Conservation (phyloP, 2,797 vertebrate species). For the Anolis apletophallus region DNA sequence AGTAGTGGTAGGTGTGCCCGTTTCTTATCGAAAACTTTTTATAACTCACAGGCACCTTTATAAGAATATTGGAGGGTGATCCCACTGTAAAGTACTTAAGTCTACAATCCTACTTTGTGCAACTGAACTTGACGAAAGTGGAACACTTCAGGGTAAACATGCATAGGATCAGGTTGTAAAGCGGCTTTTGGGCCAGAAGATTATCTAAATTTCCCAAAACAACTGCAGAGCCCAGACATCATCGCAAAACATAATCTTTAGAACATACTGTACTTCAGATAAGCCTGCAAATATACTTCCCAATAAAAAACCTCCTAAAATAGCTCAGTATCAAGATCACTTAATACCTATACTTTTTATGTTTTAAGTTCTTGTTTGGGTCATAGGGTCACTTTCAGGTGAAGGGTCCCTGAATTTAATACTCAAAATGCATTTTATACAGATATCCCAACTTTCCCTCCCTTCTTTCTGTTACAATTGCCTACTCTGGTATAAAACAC, state of each 20-base stretch:
- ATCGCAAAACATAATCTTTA: constrained; percentile 11
- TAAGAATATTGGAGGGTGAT: not conserved
- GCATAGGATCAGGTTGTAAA: not conserved
- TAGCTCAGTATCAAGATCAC: not conserved
- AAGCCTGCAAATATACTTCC: not conserved
- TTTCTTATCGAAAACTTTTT: not conserved
- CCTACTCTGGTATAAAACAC: no score
- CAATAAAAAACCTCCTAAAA: no score
- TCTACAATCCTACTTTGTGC: not conserved
- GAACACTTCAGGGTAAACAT: constrained; percentile 1
- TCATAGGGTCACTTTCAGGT: not conserved
- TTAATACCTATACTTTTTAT: not conserved
- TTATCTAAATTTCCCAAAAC: constrained; percentile 8
- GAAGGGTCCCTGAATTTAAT: not conserved
- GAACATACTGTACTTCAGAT: constrained; percentile 2
- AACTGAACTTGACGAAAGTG: not conserved
- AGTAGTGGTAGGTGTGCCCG: not conserved
- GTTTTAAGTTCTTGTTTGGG: not conserved
- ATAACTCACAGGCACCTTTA: not conserved
- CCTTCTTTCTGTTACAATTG: not conserved
- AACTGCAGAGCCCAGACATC: constrained; percentile 1
- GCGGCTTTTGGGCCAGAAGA: not conserved
- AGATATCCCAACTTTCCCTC: not conserved
- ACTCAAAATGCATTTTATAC: not conserved
- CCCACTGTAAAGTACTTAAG: not conserved